Evolutionary conservation across 2,888 invertebrate genomes (phyloP).

Genomic region (Ophion slaviceki): DNA sequence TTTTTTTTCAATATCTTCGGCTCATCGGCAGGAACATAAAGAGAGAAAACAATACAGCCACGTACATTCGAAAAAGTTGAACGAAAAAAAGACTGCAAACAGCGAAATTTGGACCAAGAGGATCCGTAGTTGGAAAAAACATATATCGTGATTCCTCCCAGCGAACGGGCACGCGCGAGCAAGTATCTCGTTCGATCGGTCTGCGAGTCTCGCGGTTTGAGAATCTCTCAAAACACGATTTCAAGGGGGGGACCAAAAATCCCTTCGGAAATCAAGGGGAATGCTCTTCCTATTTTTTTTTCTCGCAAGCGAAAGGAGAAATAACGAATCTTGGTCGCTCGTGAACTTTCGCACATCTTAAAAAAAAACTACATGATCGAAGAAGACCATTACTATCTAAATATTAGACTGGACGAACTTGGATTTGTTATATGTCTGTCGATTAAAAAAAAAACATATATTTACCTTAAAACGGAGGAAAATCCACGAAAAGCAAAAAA

Average conservation of each 20-base stretch:
- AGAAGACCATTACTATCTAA: constrained; percentile 43
- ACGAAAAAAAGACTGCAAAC: constrained; percentile 3
- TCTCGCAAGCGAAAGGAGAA: neutral
- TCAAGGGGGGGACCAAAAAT: neutral
- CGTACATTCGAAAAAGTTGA: neutral
- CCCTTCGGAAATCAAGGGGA: constrained; percentile 5
- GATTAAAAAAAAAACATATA: constrained; percentile 23
- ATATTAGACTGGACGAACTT: constrained; percentile 51
- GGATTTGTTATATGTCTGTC: constrained; percentile 44
- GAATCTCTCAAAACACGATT: constrained; percentile 15
- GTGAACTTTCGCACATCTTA: constrained; percentile 57
- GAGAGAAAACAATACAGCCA: constrained; percentile 11
- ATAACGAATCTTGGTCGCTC: constrained; percentile 44
- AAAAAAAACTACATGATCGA: constrained; percentile 32
- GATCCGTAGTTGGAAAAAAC: constrained; percentile 20
- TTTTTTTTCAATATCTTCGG: constrained; percentile 9
- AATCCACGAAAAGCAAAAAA: constrained; percentile 11
- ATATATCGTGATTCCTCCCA: constrained; percentile 57
- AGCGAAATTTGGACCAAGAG: constrained; percentile 44
- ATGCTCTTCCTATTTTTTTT: neutral
- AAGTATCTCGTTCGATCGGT: constrained; percentile 22
- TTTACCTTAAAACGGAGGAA: constrained; percentile 15
- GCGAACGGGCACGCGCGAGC: constrained; percentile 59
- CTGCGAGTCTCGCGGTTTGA: constrained; percentile 40
- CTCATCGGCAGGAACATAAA: neutral